Conservation (phyloP, 2,797 vertebrate genomes). For the Micromesistius poutassou region DNA sequence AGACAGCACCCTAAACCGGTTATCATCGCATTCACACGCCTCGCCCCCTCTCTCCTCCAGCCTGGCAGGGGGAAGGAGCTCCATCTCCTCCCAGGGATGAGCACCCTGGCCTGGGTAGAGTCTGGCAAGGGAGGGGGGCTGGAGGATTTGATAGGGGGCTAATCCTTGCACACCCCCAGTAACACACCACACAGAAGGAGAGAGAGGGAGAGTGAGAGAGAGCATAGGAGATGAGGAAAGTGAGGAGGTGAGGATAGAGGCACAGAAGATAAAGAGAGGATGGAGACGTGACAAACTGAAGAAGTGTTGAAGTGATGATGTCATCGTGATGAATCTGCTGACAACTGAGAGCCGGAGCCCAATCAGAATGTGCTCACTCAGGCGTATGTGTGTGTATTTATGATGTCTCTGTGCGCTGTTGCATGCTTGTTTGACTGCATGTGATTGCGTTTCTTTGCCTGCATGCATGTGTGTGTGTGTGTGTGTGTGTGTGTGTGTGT, state of each 20-base stretch:
- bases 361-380: constrained; percentile 35
- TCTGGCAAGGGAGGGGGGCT: constrained; percentile 5
- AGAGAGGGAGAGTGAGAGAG: constrained; percentile 28
- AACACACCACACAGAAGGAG: not conserved
- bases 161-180: not conserved
- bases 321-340: constrained; percentile 61
- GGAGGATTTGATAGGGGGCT: constrained; percentile 6
- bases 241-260: constrained; percentile 48
- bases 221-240: constrained; percentile 50
- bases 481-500: constrained; percentile 9
- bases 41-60: not conserved
- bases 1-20: constrained; percentile 62
- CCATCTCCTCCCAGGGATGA: not conserved
- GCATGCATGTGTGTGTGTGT: constrained; percentile 12
- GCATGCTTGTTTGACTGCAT: not conserved
- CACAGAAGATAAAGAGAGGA: constrained; percentile 51
- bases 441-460: not conserved
- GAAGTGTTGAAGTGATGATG: constrained; percentile 55
- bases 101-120: constrained; percentile 24
- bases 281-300: constrained; percentile 62
- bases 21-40: constrained; percentile 31
- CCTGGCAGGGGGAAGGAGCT: not conserved
- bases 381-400: constrained; percentile 24
- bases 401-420: constrained; percentile 14
- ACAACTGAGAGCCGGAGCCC: constrained; percentile 45